Evolutionary conservation across 2,888 invertebrate genomes (phyloP), one percentile per base, ranked within the genome.

Genomic region (Fabriciana adippe): DNA sequence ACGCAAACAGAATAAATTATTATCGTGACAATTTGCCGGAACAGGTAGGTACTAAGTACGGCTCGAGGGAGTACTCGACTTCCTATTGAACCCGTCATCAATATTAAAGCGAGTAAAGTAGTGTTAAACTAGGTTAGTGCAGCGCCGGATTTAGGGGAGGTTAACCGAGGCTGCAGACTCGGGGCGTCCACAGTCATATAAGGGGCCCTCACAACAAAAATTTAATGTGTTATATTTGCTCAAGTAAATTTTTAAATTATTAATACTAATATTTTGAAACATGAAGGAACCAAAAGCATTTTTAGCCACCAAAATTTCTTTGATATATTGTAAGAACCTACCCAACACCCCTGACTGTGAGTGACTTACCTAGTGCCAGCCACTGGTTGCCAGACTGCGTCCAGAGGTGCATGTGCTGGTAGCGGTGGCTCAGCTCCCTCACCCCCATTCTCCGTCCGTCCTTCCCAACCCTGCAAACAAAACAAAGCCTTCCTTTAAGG

Each of bases 311-410:
- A 26, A 26, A 11, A 35, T 35, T 35, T 35, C 6, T 1, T 35
- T 6, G 35, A 35, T 6, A 35, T 35, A 35, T 35, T 35, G 6
- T 35, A 6, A 35, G 35, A 35, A 35, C 6, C 6, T 35, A 6
- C 18, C 18, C 18, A 1, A 41, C 35, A 41, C 35, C 8, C 8
- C 8, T 35, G 35, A 35, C 8, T 41, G 11, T 11, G 35, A 41
- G 11, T 66, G 65, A 64, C 72, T 86, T 83, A 96, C 96, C 94
- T 95, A 68, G 96, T 96, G 68, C 95, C 95, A 55, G 94, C 94
- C 55, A 96, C 95, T 55, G 94, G 94, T 83, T 97, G 96, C 97
- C 97, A 97, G 71, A 94, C 94, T 50, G 96, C 97, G 81, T 96
- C 95, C 66, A 93, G 94, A 71, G 96, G 94, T 75, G 94, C 93